Conservation (phyloP, 2,797 vertebrate genomes). For the Valencia hispanica region DNA sequence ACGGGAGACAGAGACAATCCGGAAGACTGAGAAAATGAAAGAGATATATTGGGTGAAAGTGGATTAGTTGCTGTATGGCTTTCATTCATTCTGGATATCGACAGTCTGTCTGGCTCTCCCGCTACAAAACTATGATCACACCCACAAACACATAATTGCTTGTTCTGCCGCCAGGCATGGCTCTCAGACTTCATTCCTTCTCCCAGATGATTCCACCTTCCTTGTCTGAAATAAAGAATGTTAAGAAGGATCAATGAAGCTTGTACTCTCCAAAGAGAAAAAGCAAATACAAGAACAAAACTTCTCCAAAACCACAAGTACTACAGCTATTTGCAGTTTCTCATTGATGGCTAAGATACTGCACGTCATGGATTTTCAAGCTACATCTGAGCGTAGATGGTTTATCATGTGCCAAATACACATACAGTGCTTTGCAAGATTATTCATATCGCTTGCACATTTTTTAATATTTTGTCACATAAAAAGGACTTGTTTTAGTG, state of each 20-base stretch:
- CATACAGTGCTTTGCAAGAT: neutral
- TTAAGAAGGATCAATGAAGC: slow-evolving; percentile 39
- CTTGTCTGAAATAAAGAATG: slow-evolving; percentile 28
- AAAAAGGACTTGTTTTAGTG: neutral
- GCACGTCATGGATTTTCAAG: slow-evolving; percentile 13
- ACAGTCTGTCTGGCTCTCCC: slow-evolving; percentile 40
- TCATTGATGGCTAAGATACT: slow-evolving; percentile 25
- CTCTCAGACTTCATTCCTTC: slow-evolving; percentile 35
- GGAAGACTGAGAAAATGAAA: slow-evolving; percentile 13
- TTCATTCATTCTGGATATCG: slow-evolving; percentile 51
- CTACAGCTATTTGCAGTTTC: slow-evolving; percentile 17
- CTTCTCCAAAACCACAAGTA: slow-evolving; percentile 15
- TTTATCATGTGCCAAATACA: slow-evolving; percentile 4
- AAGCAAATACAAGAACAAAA: slow-evolving; percentile 33
- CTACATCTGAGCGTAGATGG: slow-evolving; percentile 13
- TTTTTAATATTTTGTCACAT: neutral
- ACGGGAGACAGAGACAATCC: slow-evolving; percentile 12
- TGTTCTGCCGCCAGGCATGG: slow-evolving; percentile 40
- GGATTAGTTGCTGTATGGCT: slow-evolving; percentile 25
- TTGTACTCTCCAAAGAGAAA: slow-evolving; percentile 21
- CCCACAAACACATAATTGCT: slow-evolving; percentile 41
- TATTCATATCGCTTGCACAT: neutral
- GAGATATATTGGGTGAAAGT: slow-evolving; percentile 6
- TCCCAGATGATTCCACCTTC: slow-evolving; percentile 36
- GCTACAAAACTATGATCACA: slow-evolving; percentile 41